Evolutionary conservation across 2,113 vertebrate genomes (phyloP), one percentile per base, ranked within the genome.

Genomic region (Lepus europaeus): DNA sequence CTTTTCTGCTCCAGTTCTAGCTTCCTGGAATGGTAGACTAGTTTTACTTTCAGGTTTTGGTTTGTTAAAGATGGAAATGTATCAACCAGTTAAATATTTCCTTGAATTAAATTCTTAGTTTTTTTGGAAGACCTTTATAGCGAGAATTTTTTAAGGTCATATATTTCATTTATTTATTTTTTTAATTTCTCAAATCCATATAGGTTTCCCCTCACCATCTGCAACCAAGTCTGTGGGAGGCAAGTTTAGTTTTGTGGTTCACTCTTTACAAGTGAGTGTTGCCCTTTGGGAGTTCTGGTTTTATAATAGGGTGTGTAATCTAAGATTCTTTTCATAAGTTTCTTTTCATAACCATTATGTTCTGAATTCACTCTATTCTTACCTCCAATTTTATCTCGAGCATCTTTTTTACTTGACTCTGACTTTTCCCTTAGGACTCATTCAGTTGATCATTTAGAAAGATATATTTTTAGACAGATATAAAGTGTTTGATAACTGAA

Each of bases 31-130:
- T 59, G 31, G 17, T 4, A 49, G 16, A 20, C 12, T 49, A 12
- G 22, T 70, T 87, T 90, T 66, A 59, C 59, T 92, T 92, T 89
- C 49, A 70, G 49, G 29, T 64, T 83, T 80, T 77, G 13, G 13
- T 81, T 93, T 68, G 72, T 70, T 90, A 87, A n/a, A 6, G 22
- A 76, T 27, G 36, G 20, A 36, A 92, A 91, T n/a, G 4, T 22
- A 86, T 61, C 33, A 49, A 76, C 36, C 33, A 69, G 39, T 69
- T 90, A n/a, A 82, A 23, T 11, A 66, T 88, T 14, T 6, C 17
- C 81, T 80, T 36, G 49, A 82, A 96, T 11, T 85, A 51, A 77
- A 33, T 68, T 45, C n/a, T 81, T 45, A n/a, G 45, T 7, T 84
- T 88, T 90, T 73, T 64, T 22, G 29, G 14, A 89, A 70, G n/a